These are phyloP conservation scores for Siniperca chuatsi DNA, from an alignment of 2,113 vertebrate species.

Conservation along the genomic window DNA sequence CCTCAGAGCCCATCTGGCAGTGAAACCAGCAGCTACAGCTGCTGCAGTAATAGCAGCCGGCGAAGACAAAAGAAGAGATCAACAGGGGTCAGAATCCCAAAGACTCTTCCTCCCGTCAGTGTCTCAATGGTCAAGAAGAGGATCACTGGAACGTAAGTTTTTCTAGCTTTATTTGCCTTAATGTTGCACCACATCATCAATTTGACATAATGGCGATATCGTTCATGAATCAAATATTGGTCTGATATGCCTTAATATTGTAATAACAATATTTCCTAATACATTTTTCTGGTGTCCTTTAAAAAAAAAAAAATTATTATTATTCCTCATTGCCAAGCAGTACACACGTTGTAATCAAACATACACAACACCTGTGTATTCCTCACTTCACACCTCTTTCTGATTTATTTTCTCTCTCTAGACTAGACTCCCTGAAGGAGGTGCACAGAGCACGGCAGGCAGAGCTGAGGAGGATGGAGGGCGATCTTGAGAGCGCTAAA, in stretches of 20 bases:
- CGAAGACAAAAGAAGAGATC: constrained; percentile 67
- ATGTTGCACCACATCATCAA: not conserved
- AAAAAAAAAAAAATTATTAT: not conserved
- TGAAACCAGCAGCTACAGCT: constrained; percentile 78
- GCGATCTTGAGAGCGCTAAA: constrained; percentile 86
- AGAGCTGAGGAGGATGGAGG: constrained; percentile 87
- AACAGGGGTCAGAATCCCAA: constrained; percentile 73
- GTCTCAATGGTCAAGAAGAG: constrained; percentile 89
- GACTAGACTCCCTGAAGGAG: constrained; percentile 88
- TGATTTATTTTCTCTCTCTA: constrained; percentile 28
- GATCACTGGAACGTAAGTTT: constrained; percentile 86
- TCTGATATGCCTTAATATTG: not conserved
- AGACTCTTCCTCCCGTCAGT: constrained; percentile 84
- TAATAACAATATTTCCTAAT: not conserved
- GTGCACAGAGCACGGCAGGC: constrained; percentile 89
- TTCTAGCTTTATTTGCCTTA: not conserved
- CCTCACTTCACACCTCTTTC: constrained; percentile 21
- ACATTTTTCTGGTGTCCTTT: not conserved
- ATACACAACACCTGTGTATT: not conserved
- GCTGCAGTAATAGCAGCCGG: constrained; percentile 23
- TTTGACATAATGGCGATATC: constrained; percentile 1
- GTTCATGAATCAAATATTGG: not conserved
- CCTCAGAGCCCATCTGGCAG: constrained; percentile 78
- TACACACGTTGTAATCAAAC: constrained; percentile 2
- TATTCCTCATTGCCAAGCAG: not conserved